Conservation (phyloP, 2,888 invertebrate genomes). For the Abscondita cerata region DNA sequence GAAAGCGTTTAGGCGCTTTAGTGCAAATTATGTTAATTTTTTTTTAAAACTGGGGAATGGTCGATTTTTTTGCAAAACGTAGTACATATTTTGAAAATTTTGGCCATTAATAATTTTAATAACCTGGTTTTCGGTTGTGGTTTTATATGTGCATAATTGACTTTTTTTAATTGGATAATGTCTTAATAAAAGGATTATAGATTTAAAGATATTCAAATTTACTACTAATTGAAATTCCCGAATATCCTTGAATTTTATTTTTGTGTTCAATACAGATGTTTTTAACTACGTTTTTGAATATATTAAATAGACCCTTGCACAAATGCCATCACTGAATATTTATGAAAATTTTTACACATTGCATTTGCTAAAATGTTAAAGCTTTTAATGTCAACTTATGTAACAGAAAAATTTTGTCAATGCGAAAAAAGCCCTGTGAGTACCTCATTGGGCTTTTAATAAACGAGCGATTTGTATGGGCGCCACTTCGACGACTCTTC, state of each 20-base stretch:
- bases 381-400: neutral
- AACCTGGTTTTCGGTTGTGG: neutral
- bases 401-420: slow-evolving; percentile 6
- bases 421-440: slow-evolving; percentile 2
- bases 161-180: neutral
- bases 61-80: too few relatives aligned
- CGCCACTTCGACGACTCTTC: slow-evolving; percentile 18
- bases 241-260: slow-evolving; percentile 11
- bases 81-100: too few relatives aligned
- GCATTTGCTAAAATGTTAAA: too few relatives aligned
- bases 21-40: slow-evolving; percentile 7
- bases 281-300: neutral
- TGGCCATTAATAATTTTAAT: too few relatives aligned
- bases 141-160: neutral
- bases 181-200: neutral
- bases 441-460: slow-evolving; percentile 6
- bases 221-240: slow-evolving; percentile 6
- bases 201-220: slow-evolving; percentile 7
- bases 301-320: too few relatives aligned
- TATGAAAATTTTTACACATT: too few relatives aligned
- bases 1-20: neutral
- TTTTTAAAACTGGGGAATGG: neutral
- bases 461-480: slow-evolving; percentile 18
- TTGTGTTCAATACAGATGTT: neutral
- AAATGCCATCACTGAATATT: too few relatives aligned